Percentiles rank a stretch among this genome's conserved stretches.
phyloP scores from a whole-genome alignment of 2,888 invertebrate genomes.

The Andrena marginata region DNA sequence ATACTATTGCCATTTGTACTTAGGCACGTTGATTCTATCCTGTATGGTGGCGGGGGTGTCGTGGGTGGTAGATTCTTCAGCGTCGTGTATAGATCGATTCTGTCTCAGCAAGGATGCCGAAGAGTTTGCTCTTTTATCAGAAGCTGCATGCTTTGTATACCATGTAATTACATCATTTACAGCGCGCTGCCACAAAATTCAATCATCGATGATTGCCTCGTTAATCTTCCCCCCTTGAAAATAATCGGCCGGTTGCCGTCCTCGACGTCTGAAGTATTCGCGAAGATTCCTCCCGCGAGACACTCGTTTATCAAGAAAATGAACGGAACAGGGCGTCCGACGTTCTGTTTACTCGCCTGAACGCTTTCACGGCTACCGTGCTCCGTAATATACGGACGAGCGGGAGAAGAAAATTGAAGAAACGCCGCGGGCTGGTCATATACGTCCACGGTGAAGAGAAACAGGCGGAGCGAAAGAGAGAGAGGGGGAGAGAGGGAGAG shows the following conservation, averaged over 20 bases:
- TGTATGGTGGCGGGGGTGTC: neutral
- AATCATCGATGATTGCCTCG: constrained; percentile 32
- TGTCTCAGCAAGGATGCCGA: no score
- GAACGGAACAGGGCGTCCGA: constrained; percentile 32
- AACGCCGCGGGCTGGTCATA: constrained; percentile 48
- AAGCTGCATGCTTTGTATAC: no score
- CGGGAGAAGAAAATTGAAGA: constrained; percentile 59
- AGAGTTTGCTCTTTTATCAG: no score
- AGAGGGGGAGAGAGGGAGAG: no score
- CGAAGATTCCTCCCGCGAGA: constrained; percentile 22
- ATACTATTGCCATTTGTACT: neutral
- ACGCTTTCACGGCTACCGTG: constrained; percentile 49
- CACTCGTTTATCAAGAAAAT: constrained; percentile 41
- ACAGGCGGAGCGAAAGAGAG: neutral
- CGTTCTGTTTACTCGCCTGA: constrained; percentile 49
- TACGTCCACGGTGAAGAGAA: constrained; percentile 2
- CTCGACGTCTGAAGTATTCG: constrained; percentile 18
- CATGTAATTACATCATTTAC: neutral
- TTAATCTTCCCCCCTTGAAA: constrained; percentile 35
- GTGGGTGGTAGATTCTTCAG: neutral
- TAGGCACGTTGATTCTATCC: no score
- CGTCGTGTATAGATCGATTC: no score
- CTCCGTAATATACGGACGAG: constrained; percentile 49
- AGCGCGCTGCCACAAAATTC: neutral
- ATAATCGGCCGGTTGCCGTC: constrained; percentile 12